A percentile compares a stretch with the other conserved stretches of the same genome.
These are phyloP conservation scores for Forbesichthys papilliferus DNA, from an alignment of 2,113 vertebrate species.

Conservation along the genomic window DNA sequence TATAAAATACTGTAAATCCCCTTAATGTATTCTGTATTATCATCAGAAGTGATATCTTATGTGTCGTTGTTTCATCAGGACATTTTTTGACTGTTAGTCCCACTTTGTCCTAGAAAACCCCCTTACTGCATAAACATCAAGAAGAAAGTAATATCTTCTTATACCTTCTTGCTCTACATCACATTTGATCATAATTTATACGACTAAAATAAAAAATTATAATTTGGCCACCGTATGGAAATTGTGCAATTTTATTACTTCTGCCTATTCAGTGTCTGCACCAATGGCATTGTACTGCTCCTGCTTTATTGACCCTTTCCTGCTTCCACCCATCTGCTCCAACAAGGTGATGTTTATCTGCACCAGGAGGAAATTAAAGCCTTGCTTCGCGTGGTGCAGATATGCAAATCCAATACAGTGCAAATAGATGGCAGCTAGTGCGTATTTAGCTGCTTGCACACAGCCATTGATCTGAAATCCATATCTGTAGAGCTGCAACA, in stretches of 20 bases:
- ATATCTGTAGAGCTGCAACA: conserved; percentile 51
- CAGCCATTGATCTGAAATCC: conserved; percentile 53
- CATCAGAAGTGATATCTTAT: neutral
- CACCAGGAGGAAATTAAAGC: conserved; percentile 98
- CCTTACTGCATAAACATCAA: neutral
- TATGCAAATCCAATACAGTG: conserved; percentile 84
- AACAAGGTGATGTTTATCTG: conserved; percentile 98
- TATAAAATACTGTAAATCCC: conserved; percentile 22
- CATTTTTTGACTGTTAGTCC: neutral
- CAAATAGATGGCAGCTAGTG: conserved; percentile 67
- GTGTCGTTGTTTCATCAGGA: neutral
- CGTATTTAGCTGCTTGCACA: conserved; percentile 40
- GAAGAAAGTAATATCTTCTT: conserved; percentile 3
- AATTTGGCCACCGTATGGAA: conserved; percentile 58
- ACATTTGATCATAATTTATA: conserved; percentile 60
- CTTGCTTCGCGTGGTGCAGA: conserved; percentile 86
- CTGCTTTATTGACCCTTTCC: conserved; percentile 72
- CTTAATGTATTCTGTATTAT: conserved; percentile 15
- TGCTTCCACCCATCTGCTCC: conserved; percentile 87
- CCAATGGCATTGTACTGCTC: conserved; percentile 66
- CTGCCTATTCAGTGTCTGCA: conserved; percentile 61
- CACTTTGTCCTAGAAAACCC: neutral
- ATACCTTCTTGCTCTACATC: conserved; percentile 35
- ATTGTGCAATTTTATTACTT: conserved; percentile 76
- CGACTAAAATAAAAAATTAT: conserved; percentile 9